phyloP scores from a whole-genome alignment of 2,797 vertebrate genomes.

The Hylomyscus alleni region DNA sequence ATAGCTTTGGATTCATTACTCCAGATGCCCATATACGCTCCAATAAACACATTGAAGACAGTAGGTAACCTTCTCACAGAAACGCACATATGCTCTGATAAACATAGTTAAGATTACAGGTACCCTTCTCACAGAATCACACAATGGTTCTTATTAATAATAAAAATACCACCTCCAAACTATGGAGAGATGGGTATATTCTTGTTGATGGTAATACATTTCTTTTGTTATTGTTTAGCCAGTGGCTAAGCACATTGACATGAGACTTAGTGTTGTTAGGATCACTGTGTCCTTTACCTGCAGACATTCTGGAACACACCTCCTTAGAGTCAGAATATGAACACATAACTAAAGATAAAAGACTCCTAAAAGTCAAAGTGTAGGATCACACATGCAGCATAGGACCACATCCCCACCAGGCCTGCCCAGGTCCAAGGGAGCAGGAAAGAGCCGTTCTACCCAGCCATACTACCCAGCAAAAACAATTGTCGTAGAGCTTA shows the following conservation, averaged over 20 bases:
- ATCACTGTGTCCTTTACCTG: background rate
- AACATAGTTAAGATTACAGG: background rate
- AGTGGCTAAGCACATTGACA: background rate
- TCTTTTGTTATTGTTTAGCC: conserved; percentile 54
- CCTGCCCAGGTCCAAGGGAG: background rate
- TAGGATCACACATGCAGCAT: background rate
- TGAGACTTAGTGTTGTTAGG: conserved; percentile 9
- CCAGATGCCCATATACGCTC: background rate
- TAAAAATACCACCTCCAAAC: conserved; percentile 18
- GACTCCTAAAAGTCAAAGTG: background rate
- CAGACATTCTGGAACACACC: background rate
- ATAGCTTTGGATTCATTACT: background rate
- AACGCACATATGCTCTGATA: background rate
- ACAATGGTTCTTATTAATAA: conserved; percentile 16
- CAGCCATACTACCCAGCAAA: background rate
- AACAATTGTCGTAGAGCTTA: background rate
- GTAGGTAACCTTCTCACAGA: background rate
- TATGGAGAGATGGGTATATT: conserved; percentile 22
- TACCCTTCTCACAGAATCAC: background rate
- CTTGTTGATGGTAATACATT: conserved; percentile 20
- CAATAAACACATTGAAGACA: background rate
- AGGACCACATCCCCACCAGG: background rate
- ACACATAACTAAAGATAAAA: conserved; percentile 3
- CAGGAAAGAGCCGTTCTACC: background rate
- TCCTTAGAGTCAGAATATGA: background rate